Conservation (phyloP, 2,797 vertebrate genomes). For the Periparus ater region DNA sequence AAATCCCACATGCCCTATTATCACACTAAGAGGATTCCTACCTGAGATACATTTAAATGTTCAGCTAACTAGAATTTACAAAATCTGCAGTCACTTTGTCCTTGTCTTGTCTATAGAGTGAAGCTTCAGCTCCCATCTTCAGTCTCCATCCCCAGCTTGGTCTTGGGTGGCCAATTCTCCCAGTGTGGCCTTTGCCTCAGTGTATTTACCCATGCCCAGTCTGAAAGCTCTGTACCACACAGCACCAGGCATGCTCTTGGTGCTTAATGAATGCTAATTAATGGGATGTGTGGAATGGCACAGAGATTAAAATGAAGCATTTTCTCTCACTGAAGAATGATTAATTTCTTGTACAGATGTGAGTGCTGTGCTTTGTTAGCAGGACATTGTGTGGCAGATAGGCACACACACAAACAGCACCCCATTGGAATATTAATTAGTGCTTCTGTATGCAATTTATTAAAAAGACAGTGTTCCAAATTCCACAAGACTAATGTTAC, state of each 20-base stretch:
- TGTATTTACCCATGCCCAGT: neutral
- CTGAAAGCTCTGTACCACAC: neutral
- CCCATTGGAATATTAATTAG: neutral
- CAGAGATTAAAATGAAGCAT: neutral
- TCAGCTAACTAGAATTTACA: neutral
- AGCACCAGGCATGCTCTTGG: neutral
- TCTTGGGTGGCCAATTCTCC: neutral
- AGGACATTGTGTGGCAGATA: neutral
- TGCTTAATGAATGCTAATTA: neutral
- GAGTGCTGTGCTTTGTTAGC: conserved; percentile 31
- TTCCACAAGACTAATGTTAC: neutral
- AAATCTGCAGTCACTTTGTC: neutral
- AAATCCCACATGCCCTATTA: neutral
- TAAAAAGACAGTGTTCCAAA: conserved; percentile 41
- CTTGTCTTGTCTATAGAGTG: neutral
- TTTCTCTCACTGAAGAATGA: conserved; percentile 30
- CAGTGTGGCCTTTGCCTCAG: neutral
- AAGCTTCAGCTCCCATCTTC: neutral
- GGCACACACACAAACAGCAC: neutral
- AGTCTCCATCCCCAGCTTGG: neutral
- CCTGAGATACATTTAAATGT: neutral
- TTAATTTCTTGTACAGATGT: conserved; percentile 41
- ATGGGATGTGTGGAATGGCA: neutral
- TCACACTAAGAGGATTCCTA: neutral
- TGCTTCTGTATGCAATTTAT: neutral